Evolutionary conservation across 2,113 vertebrate genomes (phyloP).

Genomic region (Phrynocephalus versicolor): DNA sequence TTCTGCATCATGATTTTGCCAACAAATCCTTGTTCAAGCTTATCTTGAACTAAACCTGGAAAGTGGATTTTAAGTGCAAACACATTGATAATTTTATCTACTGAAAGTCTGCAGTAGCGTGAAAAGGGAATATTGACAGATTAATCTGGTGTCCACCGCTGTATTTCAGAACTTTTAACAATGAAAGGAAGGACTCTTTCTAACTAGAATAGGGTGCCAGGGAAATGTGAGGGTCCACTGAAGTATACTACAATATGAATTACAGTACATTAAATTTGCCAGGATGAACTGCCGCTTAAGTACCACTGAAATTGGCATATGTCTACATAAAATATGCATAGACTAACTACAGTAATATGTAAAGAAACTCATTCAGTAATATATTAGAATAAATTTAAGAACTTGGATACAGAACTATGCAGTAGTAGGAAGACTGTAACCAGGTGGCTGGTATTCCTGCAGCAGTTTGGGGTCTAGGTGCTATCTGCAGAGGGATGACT

Average conservation of each 20-base stretch:
- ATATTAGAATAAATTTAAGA: not conserved
- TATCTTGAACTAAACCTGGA: not conserved
- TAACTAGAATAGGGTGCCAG: not conserved
- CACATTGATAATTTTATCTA: not conserved
- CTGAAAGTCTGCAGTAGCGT: not conserved
- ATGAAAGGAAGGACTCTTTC: not conserved
- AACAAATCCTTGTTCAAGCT: not conserved
- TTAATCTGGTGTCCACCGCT: not conserved
- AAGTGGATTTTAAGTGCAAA: not conserved
- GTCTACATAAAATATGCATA: not conserved
- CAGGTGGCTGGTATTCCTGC: too few species aligned
- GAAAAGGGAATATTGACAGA: not conserved
- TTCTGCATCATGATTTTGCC: not conserved
- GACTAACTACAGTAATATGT: not conserved
- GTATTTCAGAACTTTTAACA: not conserved
- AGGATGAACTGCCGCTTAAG: too few species aligned
- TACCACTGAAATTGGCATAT: not conserved
- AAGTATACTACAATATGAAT: not conserved
- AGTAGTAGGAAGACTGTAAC: not conserved
- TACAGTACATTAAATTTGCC: not conserved
- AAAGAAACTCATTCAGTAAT: not conserved
- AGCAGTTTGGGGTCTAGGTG: too few species aligned
- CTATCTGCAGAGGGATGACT: too few species aligned
- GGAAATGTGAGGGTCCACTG: not conserved
- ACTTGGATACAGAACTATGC: not conserved